Evolutionary conservation across 1,140 invertebrate species (phyloP).

Genomic region (Euura lappo): DNA sequence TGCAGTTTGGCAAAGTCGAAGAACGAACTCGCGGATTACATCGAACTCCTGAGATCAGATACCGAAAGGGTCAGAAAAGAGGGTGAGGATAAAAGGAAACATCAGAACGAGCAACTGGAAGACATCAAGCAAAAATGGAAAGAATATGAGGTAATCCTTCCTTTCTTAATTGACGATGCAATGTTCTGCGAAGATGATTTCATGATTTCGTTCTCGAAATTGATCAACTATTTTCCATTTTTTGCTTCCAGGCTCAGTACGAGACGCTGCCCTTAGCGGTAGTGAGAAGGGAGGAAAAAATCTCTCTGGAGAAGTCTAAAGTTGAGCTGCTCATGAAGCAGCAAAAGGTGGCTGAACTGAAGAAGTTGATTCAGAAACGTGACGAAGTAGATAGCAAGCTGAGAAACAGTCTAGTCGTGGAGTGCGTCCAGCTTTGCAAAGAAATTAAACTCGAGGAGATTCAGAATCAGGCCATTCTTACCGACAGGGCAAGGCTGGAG

Average conservation of each 20-base stretch:
- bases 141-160: too few relatives aligned
- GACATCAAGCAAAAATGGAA: too few relatives aligned
- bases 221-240: neutral
- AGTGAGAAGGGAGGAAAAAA: neutral
- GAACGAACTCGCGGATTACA: too few relatives aligned
- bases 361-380: neutral
- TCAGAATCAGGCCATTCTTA: neutral
- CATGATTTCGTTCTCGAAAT: too few relatives aligned
- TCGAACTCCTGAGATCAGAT: too few relatives aligned
- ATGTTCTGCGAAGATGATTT: too few relatives aligned
- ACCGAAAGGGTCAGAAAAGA: too few relatives aligned
- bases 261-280: neutral
- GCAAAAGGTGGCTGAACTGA: neutral
- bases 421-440: neutral
- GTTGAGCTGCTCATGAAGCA: neutral
- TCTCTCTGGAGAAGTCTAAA: neutral
- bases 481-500: neutral
- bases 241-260: neutral
- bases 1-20: too few relatives aligned
- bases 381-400: neutral
- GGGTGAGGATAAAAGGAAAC: too few relatives aligned
- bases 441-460: neutral
- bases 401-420: neutral
- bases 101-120: too few relatives aligned
- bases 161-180: too few relatives aligned